Percentiles rank a stretch among this genome's conserved stretches.
These are phyloP conservation scores for Xenopus laevis DNA, from an alignment of 2,113 vertebrate genomes.

Conservation along the genomic window DNA sequence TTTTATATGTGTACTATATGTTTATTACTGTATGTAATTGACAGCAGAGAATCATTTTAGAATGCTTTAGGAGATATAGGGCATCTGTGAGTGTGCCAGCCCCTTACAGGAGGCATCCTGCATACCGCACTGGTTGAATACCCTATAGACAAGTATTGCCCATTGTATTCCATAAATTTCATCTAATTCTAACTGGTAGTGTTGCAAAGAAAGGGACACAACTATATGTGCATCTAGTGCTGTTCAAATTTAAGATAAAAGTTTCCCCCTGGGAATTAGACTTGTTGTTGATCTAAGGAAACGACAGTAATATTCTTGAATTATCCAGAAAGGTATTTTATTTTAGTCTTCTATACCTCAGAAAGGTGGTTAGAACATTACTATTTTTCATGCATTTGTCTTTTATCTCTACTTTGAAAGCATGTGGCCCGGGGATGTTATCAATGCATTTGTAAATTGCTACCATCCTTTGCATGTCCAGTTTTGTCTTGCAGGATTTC, in stretches of 20 bases:
- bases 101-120: too few relatives aligned
- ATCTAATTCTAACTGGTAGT: too few relatives aligned
- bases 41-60: too few relatives aligned
- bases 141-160: too few relatives aligned
- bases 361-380: neutral
- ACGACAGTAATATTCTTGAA: neutral
- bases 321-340: neutral
- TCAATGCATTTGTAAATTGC: slow-evolving; percentile 7
- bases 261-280: neutral
- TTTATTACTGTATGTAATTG: too few relatives aligned
- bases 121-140: too few relatives aligned
- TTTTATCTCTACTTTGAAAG: neutral
- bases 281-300: neutral
- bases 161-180: too few relatives aligned
- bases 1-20: too few relatives aligned
- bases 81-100: too few relatives aligned
- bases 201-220: too few relatives aligned
- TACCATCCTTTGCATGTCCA: neutral
- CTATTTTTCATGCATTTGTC: neutral
- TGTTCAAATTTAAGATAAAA: neutral
- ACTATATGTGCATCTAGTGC: too few relatives aligned
- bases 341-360: neutral
- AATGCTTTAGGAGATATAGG: too few relatives aligned
- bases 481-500: neutral
- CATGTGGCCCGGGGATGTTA: neutral